A percentile compares a stretch with the other conserved stretches of the same genome.
Evolutionary conservation across 2,888 invertebrate genomes (phyloP).

Genomic region (Meliscaeva auricollis): DNA sequence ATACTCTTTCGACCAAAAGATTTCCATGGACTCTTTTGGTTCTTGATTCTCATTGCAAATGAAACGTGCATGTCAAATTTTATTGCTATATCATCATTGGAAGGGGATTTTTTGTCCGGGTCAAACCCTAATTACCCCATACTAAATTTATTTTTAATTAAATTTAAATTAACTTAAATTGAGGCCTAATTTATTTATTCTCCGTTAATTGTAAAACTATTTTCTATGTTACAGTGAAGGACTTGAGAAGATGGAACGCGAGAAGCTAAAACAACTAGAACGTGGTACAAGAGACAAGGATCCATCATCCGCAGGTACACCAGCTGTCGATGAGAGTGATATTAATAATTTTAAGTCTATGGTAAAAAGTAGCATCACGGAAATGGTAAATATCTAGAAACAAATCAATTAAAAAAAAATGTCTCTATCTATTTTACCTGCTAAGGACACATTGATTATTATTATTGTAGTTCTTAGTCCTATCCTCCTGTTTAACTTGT

Average conservation of each 20-base stretch:
- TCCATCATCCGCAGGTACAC: slow-evolving; percentile 75
- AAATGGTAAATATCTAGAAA: slow-evolving; percentile 71
- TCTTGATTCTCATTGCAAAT: too few relatives aligned
- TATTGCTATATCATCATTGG: too few relatives aligned
- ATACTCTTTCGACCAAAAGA: too few relatives aligned
- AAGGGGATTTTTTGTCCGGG: too few relatives aligned
- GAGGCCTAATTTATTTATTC: neutral
- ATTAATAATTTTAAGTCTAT: slow-evolving; percentile 73
- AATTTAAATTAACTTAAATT: too few relatives aligned
- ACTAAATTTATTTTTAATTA: too few relatives aligned
- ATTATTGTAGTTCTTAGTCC: slow-evolving; percentile 13
- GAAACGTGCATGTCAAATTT: too few relatives aligned
- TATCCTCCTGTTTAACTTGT: slow-evolving; percentile 8
- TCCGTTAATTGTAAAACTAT: neutral
- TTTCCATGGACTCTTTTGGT: too few relatives aligned
- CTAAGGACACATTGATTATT: slow-evolving; percentile 34
- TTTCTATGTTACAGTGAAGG: slow-evolving; percentile 85
- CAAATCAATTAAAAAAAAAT: slow-evolving; percentile 24
- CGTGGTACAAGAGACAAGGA: slow-evolving; percentile 84
- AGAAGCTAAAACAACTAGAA: slow-evolving; percentile 94
- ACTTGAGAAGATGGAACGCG: slow-evolving; percentile 98
- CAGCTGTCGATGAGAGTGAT: slow-evolving; percentile 75
- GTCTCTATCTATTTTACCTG: slow-evolving; percentile 38
- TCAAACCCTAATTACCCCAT: too few relatives aligned
- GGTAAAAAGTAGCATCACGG: slow-evolving; percentile 69